Percentiles rank a stretch among this genome's conserved stretches.
phyloP scores from a whole-genome alignment of 2,888 invertebrate genomes.

The Ennomos erosarius region DNA sequence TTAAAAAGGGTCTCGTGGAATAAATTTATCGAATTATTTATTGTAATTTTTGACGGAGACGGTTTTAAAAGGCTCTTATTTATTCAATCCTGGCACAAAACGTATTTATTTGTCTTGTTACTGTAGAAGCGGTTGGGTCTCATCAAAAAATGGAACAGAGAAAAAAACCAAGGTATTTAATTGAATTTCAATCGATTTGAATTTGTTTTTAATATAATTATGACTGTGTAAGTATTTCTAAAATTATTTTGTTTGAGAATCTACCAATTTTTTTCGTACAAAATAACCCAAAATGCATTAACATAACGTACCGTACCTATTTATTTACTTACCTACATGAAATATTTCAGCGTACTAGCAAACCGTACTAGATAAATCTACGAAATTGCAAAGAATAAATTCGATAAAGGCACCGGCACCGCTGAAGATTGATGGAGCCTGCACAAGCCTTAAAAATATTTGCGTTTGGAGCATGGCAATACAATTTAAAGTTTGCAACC shows the following conservation, averaged over 20 bases:
- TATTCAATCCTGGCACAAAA: conserved; percentile 16
- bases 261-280: too few species aligned
- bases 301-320: too few species aligned
- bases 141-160: neutral
- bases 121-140: neutral
- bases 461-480: conserved; percentile 72
- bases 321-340: neutral
- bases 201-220: too few species aligned
- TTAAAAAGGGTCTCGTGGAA: conserved; percentile 67
- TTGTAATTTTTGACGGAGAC: conserved; percentile 54
- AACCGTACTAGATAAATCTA: conserved; percentile 12
- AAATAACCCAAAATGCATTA: too few species aligned
- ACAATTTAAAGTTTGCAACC: conserved; percentile 82
- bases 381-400: conserved; percentile 33
- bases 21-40: conserved; percentile 64
- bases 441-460: conserved; percentile 63
- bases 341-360: neutral
- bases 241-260: too few species aligned
- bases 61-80: conserved; percentile 26
- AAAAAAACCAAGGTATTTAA: neutral
- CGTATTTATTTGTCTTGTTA: neutral
- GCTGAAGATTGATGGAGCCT: conserved; percentile 41
- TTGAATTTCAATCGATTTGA: too few species aligned
- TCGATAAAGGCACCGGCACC: conserved; percentile 36
- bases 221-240: too few species aligned